phyloP scores from a whole-genome alignment of 35 echinoderm and acorn worm genomes.

The Stichopus chloronotus region DNA sequence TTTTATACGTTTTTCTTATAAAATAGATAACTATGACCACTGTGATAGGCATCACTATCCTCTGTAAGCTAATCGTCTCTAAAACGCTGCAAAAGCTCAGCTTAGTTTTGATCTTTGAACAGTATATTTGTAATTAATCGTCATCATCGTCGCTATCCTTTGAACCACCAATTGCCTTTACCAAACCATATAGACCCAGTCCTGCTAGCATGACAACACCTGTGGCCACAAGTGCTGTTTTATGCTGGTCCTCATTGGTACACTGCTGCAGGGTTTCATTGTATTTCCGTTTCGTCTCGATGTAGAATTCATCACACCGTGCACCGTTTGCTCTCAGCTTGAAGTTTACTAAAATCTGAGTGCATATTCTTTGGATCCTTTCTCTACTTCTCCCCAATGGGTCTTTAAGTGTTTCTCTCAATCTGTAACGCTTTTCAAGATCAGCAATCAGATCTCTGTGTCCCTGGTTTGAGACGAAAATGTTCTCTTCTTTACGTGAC shows the following conservation, averaged over 20 bases:
- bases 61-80: too few relatives aligned
- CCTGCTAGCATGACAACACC: not conserved
- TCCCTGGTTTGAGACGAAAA: not conserved
- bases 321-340: not conserved
- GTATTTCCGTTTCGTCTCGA: not conserved
- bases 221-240: not conserved
- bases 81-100: too few relatives aligned
- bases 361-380: not conserved
- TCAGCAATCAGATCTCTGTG: not conserved
- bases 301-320: not conserved
- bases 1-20: too few relatives aligned
- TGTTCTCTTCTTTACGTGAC: not conserved
- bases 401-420: not conserved
- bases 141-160: too few relatives aligned
- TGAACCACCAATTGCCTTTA: not conserved
- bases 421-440: not conserved
- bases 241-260: not conserved
- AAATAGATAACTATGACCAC: too few relatives aligned
- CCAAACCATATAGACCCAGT: not conserved
- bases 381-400: not conserved
- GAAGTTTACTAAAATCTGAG: not conserved
- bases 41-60: too few relatives aligned
- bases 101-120: too few relatives aligned
- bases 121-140: too few relatives aligned
- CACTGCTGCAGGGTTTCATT: conserved; percentile 2